Percentiles rank a stretch among this genome's conserved stretches.
These are phyloP conservation scores for Hycleus phaleratus DNA, from an alignment of 1,140 invertebrate genomes.

Conservation along the genomic window DNA sequence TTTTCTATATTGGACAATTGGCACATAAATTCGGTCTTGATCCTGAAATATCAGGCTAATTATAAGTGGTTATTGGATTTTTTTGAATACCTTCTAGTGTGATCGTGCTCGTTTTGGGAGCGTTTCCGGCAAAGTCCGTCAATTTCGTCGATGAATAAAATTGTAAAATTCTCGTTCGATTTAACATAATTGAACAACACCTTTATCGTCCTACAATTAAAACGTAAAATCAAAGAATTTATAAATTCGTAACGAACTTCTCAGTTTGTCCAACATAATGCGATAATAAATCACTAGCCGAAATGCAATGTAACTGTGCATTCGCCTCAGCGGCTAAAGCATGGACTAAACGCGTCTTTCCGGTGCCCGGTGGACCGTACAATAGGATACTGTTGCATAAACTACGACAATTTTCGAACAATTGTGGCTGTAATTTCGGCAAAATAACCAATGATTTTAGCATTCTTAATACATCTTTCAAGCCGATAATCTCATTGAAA, in stretches of 20 bases:
- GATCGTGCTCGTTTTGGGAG: conserved; percentile 44
- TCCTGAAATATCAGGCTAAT: conserved; percentile 28
- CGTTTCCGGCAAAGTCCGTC: conserved; percentile 50
- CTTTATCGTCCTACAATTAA: conserved; percentile 40
- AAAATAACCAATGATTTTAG: conserved; percentile 24
- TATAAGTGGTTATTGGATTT: conserved; percentile 12
- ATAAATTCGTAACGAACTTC: conserved; percentile 42
- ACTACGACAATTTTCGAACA: conserved; percentile 25
- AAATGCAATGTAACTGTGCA: conserved; percentile 46
- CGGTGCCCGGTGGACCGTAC: conserved; percentile 65
- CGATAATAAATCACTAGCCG: conserved; percentile 48
- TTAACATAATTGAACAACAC: conserved; percentile 43
- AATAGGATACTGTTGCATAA: conserved; percentile 50
- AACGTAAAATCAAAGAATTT: background rate
- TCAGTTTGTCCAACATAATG: conserved; percentile 52
- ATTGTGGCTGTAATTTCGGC: conserved; percentile 34
- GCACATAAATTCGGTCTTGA: conserved; percentile 50
- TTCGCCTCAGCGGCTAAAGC: conserved; percentile 49
- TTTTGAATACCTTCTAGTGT: conserved; percentile 39
- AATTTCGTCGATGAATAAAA: conserved; percentile 55
- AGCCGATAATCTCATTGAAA: conserved; percentile 30
- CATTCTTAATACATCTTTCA: conserved; percentile 15
- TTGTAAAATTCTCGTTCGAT: conserved; percentile 35
- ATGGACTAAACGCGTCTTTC: conserved; percentile 58
- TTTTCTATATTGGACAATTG: conserved; percentile 44